Evolutionary conservation across 2,797 vertebrate genomes (phyloP), one percentile per base, ranked within the genome.

Genomic region (Sebastes jordani): DNA sequence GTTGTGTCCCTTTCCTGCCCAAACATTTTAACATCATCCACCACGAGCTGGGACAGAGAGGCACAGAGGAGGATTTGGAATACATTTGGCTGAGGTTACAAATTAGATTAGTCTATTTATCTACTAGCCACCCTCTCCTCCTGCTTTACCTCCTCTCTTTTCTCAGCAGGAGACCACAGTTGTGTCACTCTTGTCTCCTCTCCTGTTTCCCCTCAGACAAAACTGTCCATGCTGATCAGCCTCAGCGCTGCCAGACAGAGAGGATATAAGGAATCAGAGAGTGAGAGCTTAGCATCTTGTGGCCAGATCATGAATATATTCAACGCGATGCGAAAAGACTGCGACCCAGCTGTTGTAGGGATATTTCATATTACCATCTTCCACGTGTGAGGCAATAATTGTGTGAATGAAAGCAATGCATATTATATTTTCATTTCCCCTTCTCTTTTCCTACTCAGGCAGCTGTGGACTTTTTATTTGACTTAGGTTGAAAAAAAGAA

Each of bases 321-420:
- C 91, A 93, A 88, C 76, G 13, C 3, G n/a, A 62, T 49, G 78
- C 10, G 5, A 79, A 90, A 86, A 81, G 89, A 88, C 81, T 82
- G 93, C 65, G 92, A 92, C 93, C 91, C 95, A 95, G 94, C 94
- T 95, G 95, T 93, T 93, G 75, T 61, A 77, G 83, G 91, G 91
- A 89, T 90, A 84, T 93, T 93, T 93, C 84, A 89, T 93, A 93
- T 94, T 91, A 91, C 88, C 90, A 38, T 89, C 89, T 80, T 93
- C 82, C 75, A 74, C 88, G 74, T 90, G 90, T 88, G 91, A 91
- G 75, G 93, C 89, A 92, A 93, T 93, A 94, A 93, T 91, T 89
- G 88, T 92, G 89, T 81, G 93, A 93, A 93, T 93, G 92, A 92
- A 94, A 90, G 93, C 88, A 82, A 90, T 90, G 91, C 91, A 91